phyloP scores from a whole-genome alignment of 2,113 vertebrate species.

The Bostrychus sinensis region DNA sequence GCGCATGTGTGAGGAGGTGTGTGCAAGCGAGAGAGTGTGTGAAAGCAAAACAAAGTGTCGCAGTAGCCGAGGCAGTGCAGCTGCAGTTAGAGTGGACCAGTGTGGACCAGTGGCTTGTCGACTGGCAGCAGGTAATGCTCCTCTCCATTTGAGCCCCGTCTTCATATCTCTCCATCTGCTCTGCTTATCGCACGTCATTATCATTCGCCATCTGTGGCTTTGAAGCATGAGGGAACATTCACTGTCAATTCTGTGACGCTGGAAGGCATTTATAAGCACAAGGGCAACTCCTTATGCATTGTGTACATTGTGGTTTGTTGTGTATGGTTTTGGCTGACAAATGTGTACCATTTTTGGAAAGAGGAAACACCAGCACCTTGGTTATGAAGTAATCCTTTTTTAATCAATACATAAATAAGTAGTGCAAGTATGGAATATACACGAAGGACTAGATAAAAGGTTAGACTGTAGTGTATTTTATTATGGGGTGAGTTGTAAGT shows the following conservation, averaged over 20 bases:
- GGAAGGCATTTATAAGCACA: not conserved
- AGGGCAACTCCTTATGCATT: not conserved
- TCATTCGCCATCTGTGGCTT: not conserved
- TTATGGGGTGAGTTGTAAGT: not conserved
- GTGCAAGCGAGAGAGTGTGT: slow-evolving; percentile 35
- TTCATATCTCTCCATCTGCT: slow-evolving; percentile 2
- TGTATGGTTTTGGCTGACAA: slow-evolving; percentile 14
- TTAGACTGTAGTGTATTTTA: no score
- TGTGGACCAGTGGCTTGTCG: slow-evolving; percentile 41
- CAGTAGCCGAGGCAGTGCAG: slow-evolving; percentile 74
- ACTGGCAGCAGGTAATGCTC: slow-evolving; percentile 9
- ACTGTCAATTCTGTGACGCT: not conserved
- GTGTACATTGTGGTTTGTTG: not conserved
- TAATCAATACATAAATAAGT: no score
- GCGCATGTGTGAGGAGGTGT: slow-evolving; percentile 71
- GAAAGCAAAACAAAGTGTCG: slow-evolving; percentile 80
- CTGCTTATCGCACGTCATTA: slow-evolving; percentile 3
- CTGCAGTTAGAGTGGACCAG: slow-evolving; percentile 40
- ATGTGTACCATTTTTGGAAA: slow-evolving; percentile 45
- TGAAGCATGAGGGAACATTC: not conserved
- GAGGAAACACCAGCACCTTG: slow-evolving; percentile 47
- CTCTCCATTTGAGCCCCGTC: slow-evolving; percentile 2
- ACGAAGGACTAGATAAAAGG: no score
- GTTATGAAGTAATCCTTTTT: not conserved
- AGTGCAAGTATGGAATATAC: no score